A percentile compares a stretch with the other conserved stretches of the same genome.
Evolutionary conservation across 2,113 vertebrate species (phyloP).

Genomic region (Oncorhynchus mykiss): DNA sequence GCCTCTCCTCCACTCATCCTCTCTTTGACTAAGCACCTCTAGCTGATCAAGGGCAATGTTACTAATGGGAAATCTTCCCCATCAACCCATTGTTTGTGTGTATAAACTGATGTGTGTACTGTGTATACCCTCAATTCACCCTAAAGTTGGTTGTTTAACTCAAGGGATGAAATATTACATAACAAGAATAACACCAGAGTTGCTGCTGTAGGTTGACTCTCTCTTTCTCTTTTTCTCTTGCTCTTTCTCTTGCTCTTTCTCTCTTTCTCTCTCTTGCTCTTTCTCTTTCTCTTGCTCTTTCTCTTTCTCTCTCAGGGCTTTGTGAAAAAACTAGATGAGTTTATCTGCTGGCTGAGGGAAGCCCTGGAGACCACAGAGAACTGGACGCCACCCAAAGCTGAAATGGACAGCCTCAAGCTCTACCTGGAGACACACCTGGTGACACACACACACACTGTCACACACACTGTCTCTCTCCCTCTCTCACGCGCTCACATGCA

Average conservation of each 20-base stretch:
- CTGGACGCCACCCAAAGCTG: constrained; percentile 91
- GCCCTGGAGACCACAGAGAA: constrained; percentile 94
- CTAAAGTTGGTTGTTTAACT: constrained; percentile 12
- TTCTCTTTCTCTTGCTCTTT: neutral
- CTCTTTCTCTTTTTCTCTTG: constrained; percentile 14
- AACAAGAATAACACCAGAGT: neutral
- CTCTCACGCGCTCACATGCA: neutral
- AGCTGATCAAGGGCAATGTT: constrained; percentile 40
- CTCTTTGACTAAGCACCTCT: constrained; percentile 1
- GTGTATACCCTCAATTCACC: constrained; percentile 11
- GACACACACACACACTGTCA: constrained; percentile 54
- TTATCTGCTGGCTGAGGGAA: constrained; percentile 94
- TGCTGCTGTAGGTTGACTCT: neutral
- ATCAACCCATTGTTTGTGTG: neutral
- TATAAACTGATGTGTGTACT: constrained; percentile 9
- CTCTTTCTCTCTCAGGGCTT: constrained; percentile 76
- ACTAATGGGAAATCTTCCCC: neutral
- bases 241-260: constrained; percentile 15
- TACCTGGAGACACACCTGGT: constrained; percentile 99
- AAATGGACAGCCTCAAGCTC: constrained; percentile 85
- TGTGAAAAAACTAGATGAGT: constrained; percentile 92
- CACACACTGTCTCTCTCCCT: neutral
- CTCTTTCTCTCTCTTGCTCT: neutral
- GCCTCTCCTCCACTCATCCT: constrained; percentile 6
- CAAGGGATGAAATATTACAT: neutral